Percentiles rank a stretch among this genome's conserved stretches.
Evolutionary conservation across 92 coral and sea anemone species (phyloP).

Genomic region (Epizoanthus illoricatus): DNA sequence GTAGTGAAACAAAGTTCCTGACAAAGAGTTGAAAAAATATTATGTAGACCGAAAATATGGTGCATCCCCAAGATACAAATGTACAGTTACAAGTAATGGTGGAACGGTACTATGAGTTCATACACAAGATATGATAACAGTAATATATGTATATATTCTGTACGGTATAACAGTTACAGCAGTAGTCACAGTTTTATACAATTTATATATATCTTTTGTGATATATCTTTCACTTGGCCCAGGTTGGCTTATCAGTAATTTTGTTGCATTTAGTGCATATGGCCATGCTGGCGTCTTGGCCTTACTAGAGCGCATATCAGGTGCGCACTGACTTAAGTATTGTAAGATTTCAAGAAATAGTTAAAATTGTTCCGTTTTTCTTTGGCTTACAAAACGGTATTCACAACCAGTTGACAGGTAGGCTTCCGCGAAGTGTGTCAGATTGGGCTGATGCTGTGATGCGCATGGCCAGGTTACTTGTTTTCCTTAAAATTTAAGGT

Average conservation of each 20-base stretch:
- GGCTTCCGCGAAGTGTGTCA: neutral
- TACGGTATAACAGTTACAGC: neutral
- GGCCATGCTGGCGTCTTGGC: too few species aligned
- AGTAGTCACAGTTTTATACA: constrained; percentile 4
- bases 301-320: too few species aligned
- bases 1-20: too few species aligned
- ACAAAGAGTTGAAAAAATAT: too few species aligned
- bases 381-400: neutral
- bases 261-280: too few species aligned
- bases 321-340: neutral
- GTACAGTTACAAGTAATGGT: neutral
- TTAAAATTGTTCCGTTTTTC: neutral
- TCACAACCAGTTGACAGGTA: neutral
- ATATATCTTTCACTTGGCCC: neutral
- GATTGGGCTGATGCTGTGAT: neutral
- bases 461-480: neutral
- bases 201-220: constrained; percentile 7
- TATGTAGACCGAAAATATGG: too few species aligned
- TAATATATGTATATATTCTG: constrained; percentile 17
- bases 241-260: constrained; percentile 9
- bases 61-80: neutral
- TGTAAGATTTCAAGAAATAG: neutral
- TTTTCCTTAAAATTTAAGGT: constrained; percentile 36
- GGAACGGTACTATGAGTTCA: neutral
- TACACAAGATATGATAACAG: neutral